Evolutionary conservation across 2,113 vertebrate species (phyloP), one percentile per base, ranked within the genome.

Genomic region (Chaetorhynchus papuensis): DNA sequence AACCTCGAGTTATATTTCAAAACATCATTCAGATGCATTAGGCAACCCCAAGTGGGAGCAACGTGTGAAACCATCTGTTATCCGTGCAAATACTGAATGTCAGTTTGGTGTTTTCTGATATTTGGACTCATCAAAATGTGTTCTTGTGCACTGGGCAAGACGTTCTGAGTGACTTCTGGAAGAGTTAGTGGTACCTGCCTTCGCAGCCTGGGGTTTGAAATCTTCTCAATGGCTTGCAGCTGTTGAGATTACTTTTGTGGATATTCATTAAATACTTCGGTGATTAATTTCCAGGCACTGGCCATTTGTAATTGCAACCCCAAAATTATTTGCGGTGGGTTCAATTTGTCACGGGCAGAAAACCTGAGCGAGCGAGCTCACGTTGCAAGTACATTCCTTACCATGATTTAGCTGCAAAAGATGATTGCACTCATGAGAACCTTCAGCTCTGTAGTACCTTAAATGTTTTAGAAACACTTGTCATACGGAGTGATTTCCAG

Each of bases 31-130:
- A 97, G 87, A 85, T 94, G 35, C 57, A 72, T 96, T 93, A 95
- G 82, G 74, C 78, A 94, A 70, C 45, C 84, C 94, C 87, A 94
- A 61, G 63, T 75, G 91, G 88, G 78, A 77, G 45, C 33, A 77
- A 94, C 82, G 95, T 97, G 93, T 94, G 93, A 96, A 96, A 85
- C 75, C 89, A 92, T 97, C 84, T 97, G 97, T 95, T 93, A 91
- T 90, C 94, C 91, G 42, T 94, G 94, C 86, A 96, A 94, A 92
- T 64, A 70, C 21, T 96, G 92, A 83, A 66, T 89, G 71, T 94
- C 91, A 93, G 41, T 72, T 92, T 85, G 90, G 72, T 94, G 90
- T 74, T 93, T 83, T 83, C 87, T 92, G 90, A 87, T 91, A 65
- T 42, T 86, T 33, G 82, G 65, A 78, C 77, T 89, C 93, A 69